A percentile compares a stretch with the other conserved stretches of the same genome.
These are phyloP conservation scores for Pteromalus puparum DNA, from an alignment of 1,140 invertebrate genomes.

Conservation along the genomic window DNA sequence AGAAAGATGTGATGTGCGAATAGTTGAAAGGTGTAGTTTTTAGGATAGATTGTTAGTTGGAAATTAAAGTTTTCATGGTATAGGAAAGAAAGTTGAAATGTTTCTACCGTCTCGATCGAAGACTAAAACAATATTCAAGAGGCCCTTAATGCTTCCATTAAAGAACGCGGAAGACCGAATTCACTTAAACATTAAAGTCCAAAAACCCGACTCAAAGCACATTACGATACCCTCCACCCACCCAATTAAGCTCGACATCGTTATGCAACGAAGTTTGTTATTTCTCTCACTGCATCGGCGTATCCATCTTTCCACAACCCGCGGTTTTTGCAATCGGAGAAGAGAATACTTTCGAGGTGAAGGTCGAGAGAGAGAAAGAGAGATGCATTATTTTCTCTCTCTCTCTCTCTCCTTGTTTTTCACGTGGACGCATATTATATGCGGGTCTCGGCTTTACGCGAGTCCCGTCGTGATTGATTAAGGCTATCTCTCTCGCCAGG, in stretches of 20 bases:
- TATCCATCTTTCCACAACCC: neutral
- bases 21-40: neutral
- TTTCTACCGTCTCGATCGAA: too few species aligned
- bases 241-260: neutral
- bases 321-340: conserved; percentile 9
- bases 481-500: neutral
- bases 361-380: neutral
- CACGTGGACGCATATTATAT: neutral
- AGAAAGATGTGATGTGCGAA: too few species aligned
- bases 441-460: neutral
- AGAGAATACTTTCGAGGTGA: conserved; percentile 21
- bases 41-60: too few species aligned
- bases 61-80: too few species aligned
- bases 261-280: neutral
- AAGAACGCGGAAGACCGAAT: too few species aligned
- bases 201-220: too few species aligned
- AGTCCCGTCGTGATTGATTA: neutral
- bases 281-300: neutral
- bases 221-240: too few species aligned
- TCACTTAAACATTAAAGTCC: too few species aligned
- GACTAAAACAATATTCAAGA: too few species aligned
- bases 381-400: neutral
- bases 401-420: neutral
- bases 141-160: too few species aligned
- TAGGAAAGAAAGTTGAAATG: too few species aligned